Evolutionary conservation across 2,113 vertebrate genomes (phyloP).

Genomic region (Pogona vitticeps): DNA sequence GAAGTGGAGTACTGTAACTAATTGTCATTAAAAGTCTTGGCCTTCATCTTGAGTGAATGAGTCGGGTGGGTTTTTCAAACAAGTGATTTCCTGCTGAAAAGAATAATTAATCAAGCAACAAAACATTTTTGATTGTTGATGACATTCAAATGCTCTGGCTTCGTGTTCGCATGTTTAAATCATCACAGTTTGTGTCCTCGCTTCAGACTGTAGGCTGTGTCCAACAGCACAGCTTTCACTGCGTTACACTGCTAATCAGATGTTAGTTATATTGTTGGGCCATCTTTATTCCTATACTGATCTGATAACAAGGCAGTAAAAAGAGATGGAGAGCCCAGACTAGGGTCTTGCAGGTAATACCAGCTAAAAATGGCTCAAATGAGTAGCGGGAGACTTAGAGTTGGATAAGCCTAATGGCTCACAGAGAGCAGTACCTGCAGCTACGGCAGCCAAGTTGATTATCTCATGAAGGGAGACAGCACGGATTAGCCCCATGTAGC

Average conservation of each 20-base stretch:
- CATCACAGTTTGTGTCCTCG: background rate
- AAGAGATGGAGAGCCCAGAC: background rate
- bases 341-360: background rate
- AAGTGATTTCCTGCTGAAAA: no score
- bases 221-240: conserved; percentile 6
- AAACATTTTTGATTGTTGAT: no score
- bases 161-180: conserved; percentile 29
- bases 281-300: conserved; percentile 20
- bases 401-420: conserved; percentile 6
- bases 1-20: no score
- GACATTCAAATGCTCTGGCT: background rate
- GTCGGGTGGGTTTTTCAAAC: no score
- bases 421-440: conserved; percentile 46
- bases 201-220: background rate
- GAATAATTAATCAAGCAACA: no score
- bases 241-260: conserved; percentile 43
- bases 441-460: conserved; percentile 32
- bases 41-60: no score
- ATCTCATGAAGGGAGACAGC: conserved; percentile 20
- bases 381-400: background rate
- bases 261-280: conserved; percentile 43
- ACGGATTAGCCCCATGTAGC: background rate
- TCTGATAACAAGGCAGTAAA: conserved; percentile 9
- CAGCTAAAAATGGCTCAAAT: conserved; percentile 32
- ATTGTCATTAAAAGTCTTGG: no score